A percentile compares a stretch with the other conserved stretches of the same genome.
phyloP scores from a whole-genome alignment of 2,113 vertebrate species.

The Python bivittatus region DNA sequence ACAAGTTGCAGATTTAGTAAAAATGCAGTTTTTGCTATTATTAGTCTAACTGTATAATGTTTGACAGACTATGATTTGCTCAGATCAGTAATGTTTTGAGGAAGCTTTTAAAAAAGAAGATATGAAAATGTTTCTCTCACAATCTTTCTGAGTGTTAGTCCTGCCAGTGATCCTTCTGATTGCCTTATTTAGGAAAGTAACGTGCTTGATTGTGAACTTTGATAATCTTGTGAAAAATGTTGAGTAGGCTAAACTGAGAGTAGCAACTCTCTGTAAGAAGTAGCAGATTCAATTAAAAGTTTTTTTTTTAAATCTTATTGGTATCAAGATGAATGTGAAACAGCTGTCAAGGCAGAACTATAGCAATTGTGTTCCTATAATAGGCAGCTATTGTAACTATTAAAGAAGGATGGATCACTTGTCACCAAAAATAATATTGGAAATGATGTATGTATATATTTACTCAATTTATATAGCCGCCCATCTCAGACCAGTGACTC shows the following conservation, averaged over 20 bases:
- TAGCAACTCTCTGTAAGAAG: neutral
- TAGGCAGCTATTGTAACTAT: neutral
- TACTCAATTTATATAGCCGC: no score
- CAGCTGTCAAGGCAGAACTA: neutral
- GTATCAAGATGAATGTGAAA: constrained; percentile 7
- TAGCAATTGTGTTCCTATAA: constrained; percentile 6
- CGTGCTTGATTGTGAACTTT: neutral
- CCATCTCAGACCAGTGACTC: no score
- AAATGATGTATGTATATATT: neutral
- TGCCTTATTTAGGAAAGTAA: constrained; percentile 16
- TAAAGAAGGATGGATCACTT: neutral
- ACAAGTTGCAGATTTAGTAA: constrained; percentile 45
- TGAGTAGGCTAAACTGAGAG: constrained; percentile 6
- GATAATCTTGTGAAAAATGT: neutral
- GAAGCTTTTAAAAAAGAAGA: neutral
- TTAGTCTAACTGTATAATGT: constrained; percentile 28
- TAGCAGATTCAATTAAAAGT: neutral
- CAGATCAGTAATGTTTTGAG: neutral
- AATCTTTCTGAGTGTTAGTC: neutral
- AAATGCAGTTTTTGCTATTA: constrained; percentile 22
- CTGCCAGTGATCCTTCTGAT: neutral
- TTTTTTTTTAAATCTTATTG: neutral
- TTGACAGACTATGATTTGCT: constrained; percentile 16
- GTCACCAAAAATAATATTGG: neutral
- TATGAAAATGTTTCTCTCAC: neutral